Evolutionary conservation across 1,140 invertebrate species (phyloP), one percentile per base, ranked within the genome.

Genomic region (Anadara kagoshimensis): DNA sequence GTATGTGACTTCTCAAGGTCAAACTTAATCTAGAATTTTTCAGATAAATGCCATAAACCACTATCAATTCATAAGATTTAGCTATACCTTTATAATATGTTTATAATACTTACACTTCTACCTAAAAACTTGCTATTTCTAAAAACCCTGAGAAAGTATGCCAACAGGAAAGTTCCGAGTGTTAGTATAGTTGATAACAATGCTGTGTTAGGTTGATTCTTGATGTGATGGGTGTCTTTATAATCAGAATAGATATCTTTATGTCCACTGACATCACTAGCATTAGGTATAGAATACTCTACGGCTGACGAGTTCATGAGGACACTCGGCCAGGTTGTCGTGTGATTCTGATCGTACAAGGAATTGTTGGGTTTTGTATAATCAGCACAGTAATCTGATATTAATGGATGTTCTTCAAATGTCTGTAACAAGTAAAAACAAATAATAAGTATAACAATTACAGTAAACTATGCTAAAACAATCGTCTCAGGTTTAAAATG

Each of bases 41-140:
- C n/a, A n/a, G n/a, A n/a, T n/a, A n/a, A n/a, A n/a, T n/a, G n/a
- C n/a, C n/a, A n/a, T n/a, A n/a, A n/a, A n/a, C n/a, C n/a, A n/a
- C n/a, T n/a, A n/a, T n/a, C n/a, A n/a, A n/a, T n/a, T n/a, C n/a
- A n/a, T n/a, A n/a, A n/a, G n/a, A n/a, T n/a, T n/a, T n/a, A n/a
- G n/a, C n/a, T n/a, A n/a, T n/a, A n/a, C n/a, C n/a, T n/a, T n/a
- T n/a, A n/a, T n/a, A n/a, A n/a, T 36, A 36, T 18, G 16, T 22
- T 47, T 45, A 14, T 43, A 43, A 29, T 63, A 93, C 93, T 94
- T 89, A 97, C 96, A 90, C 93, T 96, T 85, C 97, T 92, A 12
- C 97, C 97, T 26, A 99, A 90, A 89, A 98, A 99, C 88, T 98
- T 96, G 73, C 96, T 97, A 85, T 98, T 98, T 73, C 97, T 92